Base-by-base conservation (phyloP, 2,888 invertebrate species). In the Pedicia rivosa region DNA sequence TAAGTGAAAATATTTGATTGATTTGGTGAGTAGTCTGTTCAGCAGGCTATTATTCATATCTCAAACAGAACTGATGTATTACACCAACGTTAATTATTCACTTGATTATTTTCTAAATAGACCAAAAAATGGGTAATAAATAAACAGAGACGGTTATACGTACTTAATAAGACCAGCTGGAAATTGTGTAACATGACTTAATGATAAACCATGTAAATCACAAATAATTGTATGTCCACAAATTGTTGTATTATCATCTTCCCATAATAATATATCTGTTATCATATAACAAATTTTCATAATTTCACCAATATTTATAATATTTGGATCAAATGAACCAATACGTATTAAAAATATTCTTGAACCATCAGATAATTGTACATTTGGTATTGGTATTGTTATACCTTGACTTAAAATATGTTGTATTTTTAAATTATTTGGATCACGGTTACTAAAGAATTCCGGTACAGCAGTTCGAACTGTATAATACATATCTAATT, bases 401-500 rank as follows among this genome's bases (percentile, higher is more conserved):
- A 62, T 56, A 27, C 67, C 67, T 15, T 55, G 42, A 14, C 50
- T 47, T 6, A 42, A 36, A 31, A 45, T 32, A 30, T 28, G 33
- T 42, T 50, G 49, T 15, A 52, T 42, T 41, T 51, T 48, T 2
- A 50, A 40, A 10, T 41, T 44, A 15, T 52, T 48, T 2, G 62
- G 60, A 50, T 66, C 62, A 12, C 59, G 50, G 36, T 54, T 49
- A 4, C 40, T 40, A 43, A 55, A 68, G 40, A 70, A 49, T 43
- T 74, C 72, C 1, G 73, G 70, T 4, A 67, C 57, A 19, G 64
- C 54, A 2, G 63, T 54, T 17, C 64, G 59, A 38, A 72, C 40
- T 1, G 73, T 65, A 48, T 72, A 70, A 47, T 61, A 71, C 33
- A 64, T 54, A 47, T 76, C 75, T 5, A 76, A 42, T 50, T 74